Base-by-base conservation (phyloP, 2,113 vertebrate genomes). In the Pantherophis guttatus region DNA sequence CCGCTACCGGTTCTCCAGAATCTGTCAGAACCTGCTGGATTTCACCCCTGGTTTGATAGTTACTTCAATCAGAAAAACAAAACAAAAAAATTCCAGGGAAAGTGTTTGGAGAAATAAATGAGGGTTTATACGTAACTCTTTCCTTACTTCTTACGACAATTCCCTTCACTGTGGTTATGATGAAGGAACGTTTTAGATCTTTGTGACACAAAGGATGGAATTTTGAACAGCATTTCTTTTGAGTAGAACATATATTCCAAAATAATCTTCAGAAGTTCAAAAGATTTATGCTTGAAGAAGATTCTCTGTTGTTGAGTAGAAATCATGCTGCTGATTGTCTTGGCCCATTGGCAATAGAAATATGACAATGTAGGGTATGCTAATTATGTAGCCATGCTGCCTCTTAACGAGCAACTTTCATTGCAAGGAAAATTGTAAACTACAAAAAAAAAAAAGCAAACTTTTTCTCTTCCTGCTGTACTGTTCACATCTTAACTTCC, bases 321-420 rank as follows among this genome's bases (percentile, higher is more conserved):
- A 88, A 50, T 65, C 87, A 57, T 93, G 94, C 48, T 33, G 87
- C n/a, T 59, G 92, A 57, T 94, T 94, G 92, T 94, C 19, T 90
- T 93, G 85, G 53, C 29, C 87, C 65, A 1, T 89, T 94, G 87
- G 23, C 94, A 92, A 91, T 70, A 62, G 93, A 92, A 93, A 94
- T 86, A 53, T 54, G 33, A 65, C 92, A 86, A 89, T 93, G 93
- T 87, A 88, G 91, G 58, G 10, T 3, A 13, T 11, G 58, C n/a
- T 87, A 94, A 94, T 91, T 90, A 94, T 90, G 52, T 88, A 62
- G 9, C 95, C 48, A 91, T 39, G 39, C 58, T 93, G 62, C 59
- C 91, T 94, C 92, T 95, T 95, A 58, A 81, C 44, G 90, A 91
- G 81, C 92, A 5, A 3, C 53, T 88, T 92, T 75, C 70, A 21